These are phyloP conservation scores for Charanyca ferruginea DNA, from an alignment of 2,888 invertebrate genomes.

Conservation along the genomic window DNA sequence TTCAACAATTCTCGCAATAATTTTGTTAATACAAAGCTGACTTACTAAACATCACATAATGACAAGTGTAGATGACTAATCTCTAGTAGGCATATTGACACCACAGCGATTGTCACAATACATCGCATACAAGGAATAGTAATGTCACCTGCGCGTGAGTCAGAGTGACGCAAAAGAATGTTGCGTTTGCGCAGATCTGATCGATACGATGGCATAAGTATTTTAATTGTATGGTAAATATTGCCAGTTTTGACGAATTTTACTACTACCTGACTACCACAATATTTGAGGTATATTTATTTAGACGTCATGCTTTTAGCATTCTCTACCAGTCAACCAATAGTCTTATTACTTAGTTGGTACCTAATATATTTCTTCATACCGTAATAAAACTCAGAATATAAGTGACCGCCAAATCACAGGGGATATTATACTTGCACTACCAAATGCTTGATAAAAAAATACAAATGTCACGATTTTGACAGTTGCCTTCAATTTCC, in stretches of 20 bases:
- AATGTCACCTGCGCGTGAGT: slow-evolving; percentile 56
- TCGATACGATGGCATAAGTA: slow-evolving; percentile 13
- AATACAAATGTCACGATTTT: slow-evolving; percentile 40
- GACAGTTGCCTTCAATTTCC: slow-evolving; percentile 48
- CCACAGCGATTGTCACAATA: slow-evolving; percentile 42
- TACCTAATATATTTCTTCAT: too few species aligned
- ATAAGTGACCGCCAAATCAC: slow-evolving; percentile 20
- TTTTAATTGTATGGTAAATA: slow-evolving; percentile 12
- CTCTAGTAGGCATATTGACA: not conserved
- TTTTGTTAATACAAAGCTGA: not conserved
- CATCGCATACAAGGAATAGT: slow-evolving; percentile 52
- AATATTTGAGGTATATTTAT: too few species aligned
- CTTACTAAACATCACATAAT: not conserved
- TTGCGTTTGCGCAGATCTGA: slow-evolving; percentile 30
- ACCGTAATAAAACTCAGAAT: slow-evolving; percentile 14
- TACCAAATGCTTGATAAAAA: not conserved
- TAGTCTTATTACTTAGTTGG: too few species aligned
- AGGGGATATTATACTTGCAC: slow-evolving; percentile 9
- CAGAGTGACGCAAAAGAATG: slow-evolving; percentile 54
- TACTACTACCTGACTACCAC: too few species aligned
- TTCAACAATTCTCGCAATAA: not conserved
- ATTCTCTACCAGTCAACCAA: too few species aligned
- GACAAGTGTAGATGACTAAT: slow-evolving; percentile 42
- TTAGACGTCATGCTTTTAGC: too few species aligned
- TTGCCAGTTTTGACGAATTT: not conserved